Conservation (phyloP, 1,140 invertebrate genomes). For the Adelges cooleyi region DNA sequence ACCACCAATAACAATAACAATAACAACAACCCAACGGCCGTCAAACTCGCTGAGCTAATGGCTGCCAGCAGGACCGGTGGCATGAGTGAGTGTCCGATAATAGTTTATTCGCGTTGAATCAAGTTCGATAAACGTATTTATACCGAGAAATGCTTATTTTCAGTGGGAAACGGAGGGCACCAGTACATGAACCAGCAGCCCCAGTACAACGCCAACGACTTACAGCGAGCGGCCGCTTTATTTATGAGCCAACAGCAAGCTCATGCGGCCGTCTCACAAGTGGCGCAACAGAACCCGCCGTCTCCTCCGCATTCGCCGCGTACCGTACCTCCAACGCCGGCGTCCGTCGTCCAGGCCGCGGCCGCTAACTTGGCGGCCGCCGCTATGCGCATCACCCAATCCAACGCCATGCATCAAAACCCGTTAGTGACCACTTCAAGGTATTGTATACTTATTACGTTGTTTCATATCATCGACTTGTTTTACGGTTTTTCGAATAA, state of each 20-base stretch:
- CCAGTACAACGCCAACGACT: conserved; percentile 57
- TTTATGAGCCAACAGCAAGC: conserved; percentile 41
- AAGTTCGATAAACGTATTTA: too few relatives aligned
- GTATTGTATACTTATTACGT: conserved; percentile 30
- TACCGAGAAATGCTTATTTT: conserved; percentile 3
- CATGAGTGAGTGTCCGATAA: conserved; percentile 11
- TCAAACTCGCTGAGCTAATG: conserved; percentile 36
- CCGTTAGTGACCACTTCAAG: conserved; percentile 34
- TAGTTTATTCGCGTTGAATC: too few relatives aligned
- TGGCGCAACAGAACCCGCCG: conserved; percentile 18
- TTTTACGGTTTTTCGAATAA: too few relatives aligned
- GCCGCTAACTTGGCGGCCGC: conserved; percentile 59
- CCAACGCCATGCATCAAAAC: conserved; percentile 32
- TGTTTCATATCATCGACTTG: background rate
- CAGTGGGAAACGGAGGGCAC: conserved; percentile 33
- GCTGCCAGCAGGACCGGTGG: conserved; percentile 34
- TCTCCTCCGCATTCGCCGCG: conserved; percentile 3
- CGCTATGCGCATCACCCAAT: conserved; percentile 58
- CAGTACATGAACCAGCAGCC: conserved; percentile 35
- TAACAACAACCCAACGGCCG: conserved; percentile 46
- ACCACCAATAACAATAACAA: conserved; percentile 51
- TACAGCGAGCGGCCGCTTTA: conserved; percentile 59
- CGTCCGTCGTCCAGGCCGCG: conserved; percentile 50
- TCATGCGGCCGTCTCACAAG: conserved; percentile 27
- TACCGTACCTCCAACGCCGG: conserved; percentile 30